Evolutionary conservation across 2,888 invertebrate genomes (phyloP).

Genomic region (Trissoscelio sp.): DNA sequence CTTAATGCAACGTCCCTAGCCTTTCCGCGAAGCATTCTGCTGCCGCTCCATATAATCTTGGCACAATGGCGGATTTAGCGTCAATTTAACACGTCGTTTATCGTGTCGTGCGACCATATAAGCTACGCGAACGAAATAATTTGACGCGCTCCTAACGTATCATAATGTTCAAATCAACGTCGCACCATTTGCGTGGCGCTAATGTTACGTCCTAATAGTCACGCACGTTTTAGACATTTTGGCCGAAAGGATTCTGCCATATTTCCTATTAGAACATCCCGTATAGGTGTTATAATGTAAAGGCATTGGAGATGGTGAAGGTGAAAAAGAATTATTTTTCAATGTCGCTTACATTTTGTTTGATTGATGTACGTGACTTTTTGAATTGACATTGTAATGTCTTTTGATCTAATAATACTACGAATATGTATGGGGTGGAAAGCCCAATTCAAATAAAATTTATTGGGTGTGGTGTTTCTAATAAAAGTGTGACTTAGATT

Average conservation of each 20-base stretch:
- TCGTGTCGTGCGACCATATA: slow-evolving; percentile 59
- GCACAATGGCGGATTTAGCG: slow-evolving; percentile 64
- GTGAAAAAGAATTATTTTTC: slow-evolving; percentile 10
- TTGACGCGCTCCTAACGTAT: slow-evolving; percentile 60
- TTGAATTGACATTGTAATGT: background rate
- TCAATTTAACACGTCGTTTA: slow-evolving; percentile 66
- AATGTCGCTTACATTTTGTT: slow-evolving; percentile 1
- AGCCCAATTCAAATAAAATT: background rate
- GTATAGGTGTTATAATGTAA: background rate
- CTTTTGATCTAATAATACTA: no score
- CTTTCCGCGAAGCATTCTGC: slow-evolving; percentile 63
- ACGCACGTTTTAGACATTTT: slow-evolving; percentile 73
- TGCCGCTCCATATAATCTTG: slow-evolving; percentile 60
- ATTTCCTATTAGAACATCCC: slow-evolving; percentile 52
- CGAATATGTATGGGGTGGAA: background rate
- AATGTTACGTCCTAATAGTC: slow-evolving; percentile 77
- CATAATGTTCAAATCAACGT: slow-evolving; percentile 75
- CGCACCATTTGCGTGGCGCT: slow-evolving; percentile 78
- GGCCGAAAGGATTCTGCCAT: slow-evolving; percentile 33
- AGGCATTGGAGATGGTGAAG: background rate
- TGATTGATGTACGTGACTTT: slow-evolving; percentile 22
- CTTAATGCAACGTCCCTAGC: slow-evolving; percentile 48
- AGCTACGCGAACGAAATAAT: slow-evolving; percentile 65
- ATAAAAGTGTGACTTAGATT: background rate
- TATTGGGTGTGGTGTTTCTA: background rate